Evolutionary conservation across 2,888 invertebrate species (phyloP).

Genomic region (Sinotaia quadrata): DNA sequence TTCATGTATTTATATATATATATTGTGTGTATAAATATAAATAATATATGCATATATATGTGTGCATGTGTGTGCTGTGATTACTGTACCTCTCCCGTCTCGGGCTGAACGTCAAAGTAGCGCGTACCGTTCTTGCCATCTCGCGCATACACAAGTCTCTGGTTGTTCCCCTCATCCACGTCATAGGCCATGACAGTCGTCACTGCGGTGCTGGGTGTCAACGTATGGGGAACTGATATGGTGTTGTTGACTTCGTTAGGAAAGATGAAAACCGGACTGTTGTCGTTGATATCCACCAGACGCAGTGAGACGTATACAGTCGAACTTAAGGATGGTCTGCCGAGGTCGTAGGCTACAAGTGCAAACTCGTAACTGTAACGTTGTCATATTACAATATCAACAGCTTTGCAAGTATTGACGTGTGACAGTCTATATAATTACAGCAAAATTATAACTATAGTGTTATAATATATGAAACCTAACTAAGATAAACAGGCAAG

Average conservation of each 20-base stretch:
- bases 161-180: slow-evolving; percentile 33
- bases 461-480: no score
- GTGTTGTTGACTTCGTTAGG: slow-evolving; percentile 48
- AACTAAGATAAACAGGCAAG: no score
- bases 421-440: no score
- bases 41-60: neutral
- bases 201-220: slow-evolving; percentile 30
- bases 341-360: slow-evolving; percentile 61
- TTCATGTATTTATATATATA: no score
- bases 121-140: slow-evolving; percentile 35
- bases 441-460: no score
- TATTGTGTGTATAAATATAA: no score
- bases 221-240: slow-evolving; percentile 40
- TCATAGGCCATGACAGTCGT: slow-evolving; percentile 27
- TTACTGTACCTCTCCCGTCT: slow-evolving; percentile 30
- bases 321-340: slow-evolving; percentile 28
- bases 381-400: no score
- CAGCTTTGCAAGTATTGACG: no score
- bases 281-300: slow-evolving; percentile 57
- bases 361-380: slow-evolving; percentile 49
- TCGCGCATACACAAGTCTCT: slow-evolving; percentile 24
- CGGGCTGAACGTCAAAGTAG: slow-evolving; percentile 31
- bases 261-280: slow-evolving; percentile 46
- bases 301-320: slow-evolving; percentile 36
- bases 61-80: no score